Evolutionary conservation across 1,140 invertebrate genomes (phyloP).

Genomic region (Pteromalus puparum): DNA sequence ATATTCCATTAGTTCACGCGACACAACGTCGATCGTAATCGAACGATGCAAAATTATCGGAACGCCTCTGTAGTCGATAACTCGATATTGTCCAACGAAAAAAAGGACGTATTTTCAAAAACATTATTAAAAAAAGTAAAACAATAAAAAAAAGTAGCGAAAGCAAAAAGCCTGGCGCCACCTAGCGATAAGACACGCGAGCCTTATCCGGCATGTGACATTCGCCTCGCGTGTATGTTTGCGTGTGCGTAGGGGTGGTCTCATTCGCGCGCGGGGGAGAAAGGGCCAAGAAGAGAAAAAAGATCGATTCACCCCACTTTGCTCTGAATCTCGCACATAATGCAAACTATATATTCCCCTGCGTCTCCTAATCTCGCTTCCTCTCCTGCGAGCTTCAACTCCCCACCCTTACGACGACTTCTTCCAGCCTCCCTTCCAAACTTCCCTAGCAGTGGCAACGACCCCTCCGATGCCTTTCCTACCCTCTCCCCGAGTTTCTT

Average conservation of each 20-base stretch:
- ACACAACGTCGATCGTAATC: no score
- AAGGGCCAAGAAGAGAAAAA: slow-evolving; percentile 51
- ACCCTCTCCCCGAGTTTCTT: not conserved
- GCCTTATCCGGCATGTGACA: slow-evolving; percentile 7
- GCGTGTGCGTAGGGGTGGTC: not conserved
- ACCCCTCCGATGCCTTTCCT: slow-evolving; percentile 3
- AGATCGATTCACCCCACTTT: slow-evolving; percentile 66
- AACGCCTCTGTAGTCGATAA: no score
- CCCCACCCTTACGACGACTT: not conserved
- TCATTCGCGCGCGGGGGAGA: not conserved
- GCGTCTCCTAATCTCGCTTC: slow-evolving; percentile 54
- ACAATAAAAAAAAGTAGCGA: not conserved
- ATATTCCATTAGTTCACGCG: not conserved
- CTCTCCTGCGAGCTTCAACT: slow-evolving; percentile 10
- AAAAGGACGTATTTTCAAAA: not conserved
- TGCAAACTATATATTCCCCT: slow-evolving; percentile 50
- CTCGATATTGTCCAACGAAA: no score
- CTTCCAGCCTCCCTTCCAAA: slow-evolving; percentile 12
- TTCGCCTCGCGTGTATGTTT: not conserved
- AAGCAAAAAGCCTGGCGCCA: slow-evolving; percentile 59
- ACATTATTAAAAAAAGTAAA: not conserved
- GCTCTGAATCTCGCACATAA: slow-evolving; percentile 45
- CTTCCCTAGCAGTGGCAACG: not conserved
- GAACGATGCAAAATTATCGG: no score
- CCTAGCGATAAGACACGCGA: slow-evolving; percentile 56